Evolutionary conservation across 2,113 vertebrate genomes (phyloP).

Genomic region (Toxotes chatareus): DNA sequence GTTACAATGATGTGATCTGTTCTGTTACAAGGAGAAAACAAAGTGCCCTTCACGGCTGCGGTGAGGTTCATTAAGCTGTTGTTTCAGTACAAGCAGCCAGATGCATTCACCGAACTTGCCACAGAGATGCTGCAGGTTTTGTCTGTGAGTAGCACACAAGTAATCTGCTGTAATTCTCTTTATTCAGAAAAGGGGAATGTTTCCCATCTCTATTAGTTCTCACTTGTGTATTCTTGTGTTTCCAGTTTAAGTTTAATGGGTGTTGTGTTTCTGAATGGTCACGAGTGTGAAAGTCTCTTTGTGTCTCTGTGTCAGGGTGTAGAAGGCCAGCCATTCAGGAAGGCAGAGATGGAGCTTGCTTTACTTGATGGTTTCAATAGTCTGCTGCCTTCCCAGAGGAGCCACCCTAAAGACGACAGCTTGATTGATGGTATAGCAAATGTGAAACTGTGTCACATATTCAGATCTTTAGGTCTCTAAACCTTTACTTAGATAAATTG

Average conservation of each 20-base stretch:
- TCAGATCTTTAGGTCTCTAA: not conserved
- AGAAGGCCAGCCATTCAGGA: conserved; percentile 82
- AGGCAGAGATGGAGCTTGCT: conserved; percentile 86
- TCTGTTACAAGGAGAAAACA: conserved; percentile 81
- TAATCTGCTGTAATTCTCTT: not conserved
- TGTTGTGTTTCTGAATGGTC: conserved; percentile 12
- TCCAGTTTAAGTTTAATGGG: no score
- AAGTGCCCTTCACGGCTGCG: conserved; percentile 85
- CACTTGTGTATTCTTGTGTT: not conserved
- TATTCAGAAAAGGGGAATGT: not conserved
- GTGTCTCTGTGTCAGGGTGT: conserved; percentile 79
- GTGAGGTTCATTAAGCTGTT: conserved; percentile 91
- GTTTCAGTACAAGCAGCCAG: conserved; percentile 90
- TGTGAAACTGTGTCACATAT: not conserved
- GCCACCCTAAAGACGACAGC: conserved; percentile 59
- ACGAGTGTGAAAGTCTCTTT: conserved; percentile 10
- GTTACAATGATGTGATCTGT: not conserved
- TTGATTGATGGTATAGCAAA: conserved; percentile 39
- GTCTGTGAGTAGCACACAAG: conserved; percentile 82
- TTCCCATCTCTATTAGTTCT: conserved; percentile 1
- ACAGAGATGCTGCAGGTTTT: conserved; percentile 83
- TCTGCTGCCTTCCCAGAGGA: conserved; percentile 81
- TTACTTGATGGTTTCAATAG: conserved; percentile 85
- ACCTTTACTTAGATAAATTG: not conserved
- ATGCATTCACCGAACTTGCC: conserved; percentile 84